Percentiles rank a stretch among this genome's conserved stretches.
Conservation (phyloP, 2,888 invertebrate species). For the Platycheirus albimanus region DNA sequence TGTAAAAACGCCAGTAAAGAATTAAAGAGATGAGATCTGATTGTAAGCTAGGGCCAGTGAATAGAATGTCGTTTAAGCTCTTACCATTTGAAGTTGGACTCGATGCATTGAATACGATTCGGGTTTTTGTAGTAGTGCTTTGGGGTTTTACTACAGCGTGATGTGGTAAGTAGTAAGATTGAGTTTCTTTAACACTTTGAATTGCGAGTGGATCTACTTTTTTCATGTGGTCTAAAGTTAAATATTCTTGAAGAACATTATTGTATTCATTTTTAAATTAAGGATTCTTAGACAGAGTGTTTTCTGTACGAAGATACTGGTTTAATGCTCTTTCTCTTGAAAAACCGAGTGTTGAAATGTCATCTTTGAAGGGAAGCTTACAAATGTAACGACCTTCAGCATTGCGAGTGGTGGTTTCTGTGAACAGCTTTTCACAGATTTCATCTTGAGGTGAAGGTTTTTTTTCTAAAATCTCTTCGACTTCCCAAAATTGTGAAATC, state of each 20-base stretch:
- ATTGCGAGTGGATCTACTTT: not conserved
- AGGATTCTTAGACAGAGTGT: not conserved
- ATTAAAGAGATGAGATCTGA: slow-evolving; percentile 45
- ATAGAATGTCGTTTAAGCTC: slow-evolving; percentile 66
- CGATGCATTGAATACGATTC: slow-evolving; percentile 76
- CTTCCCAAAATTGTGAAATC: slow-evolving; percentile 16
- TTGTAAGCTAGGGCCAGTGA: slow-evolving; percentile 67
- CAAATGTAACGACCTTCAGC: slow-evolving; percentile 15
- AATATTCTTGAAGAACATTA: slow-evolving; percentile 27
- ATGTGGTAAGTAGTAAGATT: slow-evolving; percentile 45
- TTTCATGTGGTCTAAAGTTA: slow-evolving; percentile 13
- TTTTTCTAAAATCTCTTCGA: slow-evolving; percentile 12
- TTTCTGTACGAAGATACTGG: slow-evolving; percentile 4
- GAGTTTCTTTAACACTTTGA: not conserved
- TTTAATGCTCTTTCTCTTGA: slow-evolving; percentile 1
- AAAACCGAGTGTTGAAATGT: not conserved
- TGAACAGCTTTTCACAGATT: slow-evolving; percentile 9
- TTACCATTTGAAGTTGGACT: slow-evolving; percentile 57
- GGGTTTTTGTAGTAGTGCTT: slow-evolving; percentile 73
- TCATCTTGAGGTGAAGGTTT: slow-evolving; percentile 17
- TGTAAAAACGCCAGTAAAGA: slow-evolving; percentile 60
- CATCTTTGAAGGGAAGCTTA: slow-evolving; percentile 23
- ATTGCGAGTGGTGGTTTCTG: not conserved
- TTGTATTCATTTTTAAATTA: slow-evolving; percentile 3
- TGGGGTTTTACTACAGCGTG: slow-evolving; percentile 56